These are phyloP conservation scores for Anguilla pacifica DNA, from an alignment of 2,797 vertebrate species.

Conservation along the genomic window DNA sequence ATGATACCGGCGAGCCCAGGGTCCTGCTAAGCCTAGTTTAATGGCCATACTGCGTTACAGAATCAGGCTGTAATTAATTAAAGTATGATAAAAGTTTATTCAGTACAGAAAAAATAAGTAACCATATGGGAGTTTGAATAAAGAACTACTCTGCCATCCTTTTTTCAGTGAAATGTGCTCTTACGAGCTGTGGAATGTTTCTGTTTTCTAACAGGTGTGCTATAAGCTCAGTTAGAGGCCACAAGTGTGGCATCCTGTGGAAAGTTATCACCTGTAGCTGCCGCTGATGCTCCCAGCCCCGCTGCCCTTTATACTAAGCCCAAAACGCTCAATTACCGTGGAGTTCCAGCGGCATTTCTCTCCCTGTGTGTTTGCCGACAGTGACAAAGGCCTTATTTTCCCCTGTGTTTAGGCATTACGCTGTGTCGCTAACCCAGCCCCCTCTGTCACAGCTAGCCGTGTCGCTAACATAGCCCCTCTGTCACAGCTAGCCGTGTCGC, in stretches of 20 bases:
- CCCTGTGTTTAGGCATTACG: neutral
- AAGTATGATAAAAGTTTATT: neutral
- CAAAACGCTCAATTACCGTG: neutral
- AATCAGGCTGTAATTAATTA: neutral
- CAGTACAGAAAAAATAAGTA: neutral
- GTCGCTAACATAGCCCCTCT: constrained; percentile 41
- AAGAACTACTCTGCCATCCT: neutral
- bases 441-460: constrained; percentile 34
- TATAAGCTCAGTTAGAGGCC: neutral
- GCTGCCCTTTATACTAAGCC: constrained; percentile 27
- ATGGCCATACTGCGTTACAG: neutral
- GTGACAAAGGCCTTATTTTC: neutral
- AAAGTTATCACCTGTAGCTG: neutral
- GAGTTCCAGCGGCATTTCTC: neutral
- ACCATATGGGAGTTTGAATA: neutral
- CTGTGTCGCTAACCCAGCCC: neutral
- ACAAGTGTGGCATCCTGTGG: neutral
- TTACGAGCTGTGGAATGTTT: neutral
- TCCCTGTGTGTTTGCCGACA: neutral
- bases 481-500: too few species aligned
- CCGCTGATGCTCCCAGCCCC: neutral
- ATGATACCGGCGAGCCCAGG: neutral
- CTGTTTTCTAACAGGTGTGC: neutral
- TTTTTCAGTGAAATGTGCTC: neutral
- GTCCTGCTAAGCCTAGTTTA: neutral